phyloP scores from a whole-genome alignment of 1,140 invertebrate genomes.

The Lordiphosa mommai region DNA sequence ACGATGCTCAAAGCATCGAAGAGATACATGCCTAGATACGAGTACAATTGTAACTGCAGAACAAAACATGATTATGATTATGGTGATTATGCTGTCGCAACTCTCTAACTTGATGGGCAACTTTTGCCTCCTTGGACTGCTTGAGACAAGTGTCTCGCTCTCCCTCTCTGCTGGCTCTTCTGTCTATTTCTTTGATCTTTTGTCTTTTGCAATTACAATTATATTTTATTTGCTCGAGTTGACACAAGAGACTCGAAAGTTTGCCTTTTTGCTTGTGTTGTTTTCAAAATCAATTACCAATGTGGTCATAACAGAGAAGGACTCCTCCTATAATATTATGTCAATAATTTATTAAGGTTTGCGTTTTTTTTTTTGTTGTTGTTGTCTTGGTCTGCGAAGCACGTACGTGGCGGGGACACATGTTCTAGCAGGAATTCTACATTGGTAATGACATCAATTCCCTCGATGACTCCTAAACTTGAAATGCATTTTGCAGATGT shows the following conservation, averaged over 20 bases:
- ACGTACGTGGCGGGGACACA: conserved; percentile 64
- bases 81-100: conserved; percentile 16
- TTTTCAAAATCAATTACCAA: conserved; percentile 70
- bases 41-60: conserved; percentile 50
- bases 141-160: conserved; percentile 15
- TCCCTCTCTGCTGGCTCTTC: not conserved
- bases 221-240: conserved; percentile 74
- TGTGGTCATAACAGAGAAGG: conserved; percentile 50
- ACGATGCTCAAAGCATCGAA: conserved; percentile 2
- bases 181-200: conserved; percentile 65
- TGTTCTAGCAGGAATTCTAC: conserved; percentile 74
- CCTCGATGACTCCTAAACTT: conserved; percentile 22
- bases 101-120: conserved; percentile 44
- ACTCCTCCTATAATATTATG: conserved; percentile 44
- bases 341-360: conserved; percentile 70
- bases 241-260: conserved; percentile 43
- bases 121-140: conserved; percentile 40
- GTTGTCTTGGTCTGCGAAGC: conserved; percentile 25
- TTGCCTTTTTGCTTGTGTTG: conserved; percentile 26
- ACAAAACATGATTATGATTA: conserved; percentile 9
- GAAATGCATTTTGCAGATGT: conserved; percentile 44
- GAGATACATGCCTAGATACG: conserved; percentile 26
- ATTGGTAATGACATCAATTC: conserved; percentile 70
- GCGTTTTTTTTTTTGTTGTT: conserved; percentile 11
- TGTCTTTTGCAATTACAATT: conserved; percentile 74